A percentile compares a stretch with the other conserved stretches of the same genome.
Evolutionary conservation across 2,888 invertebrate genomes (phyloP).

Genomic region (Tortricodes alternella): DNA sequence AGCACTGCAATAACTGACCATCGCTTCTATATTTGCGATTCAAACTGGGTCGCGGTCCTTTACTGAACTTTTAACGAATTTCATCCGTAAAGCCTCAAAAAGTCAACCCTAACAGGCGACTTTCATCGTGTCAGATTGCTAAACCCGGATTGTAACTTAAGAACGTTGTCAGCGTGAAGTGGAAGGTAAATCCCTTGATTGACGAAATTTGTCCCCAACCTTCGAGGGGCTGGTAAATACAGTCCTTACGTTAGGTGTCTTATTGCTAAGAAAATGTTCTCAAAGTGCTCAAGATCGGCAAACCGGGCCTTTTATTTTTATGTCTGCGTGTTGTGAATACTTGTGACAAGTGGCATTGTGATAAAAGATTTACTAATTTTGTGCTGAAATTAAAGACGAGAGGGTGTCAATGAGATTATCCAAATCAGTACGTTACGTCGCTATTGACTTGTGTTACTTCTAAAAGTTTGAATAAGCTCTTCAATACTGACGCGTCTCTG

Average conservation of each 20-base stretch:
- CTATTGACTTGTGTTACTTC: too few relatives aligned
- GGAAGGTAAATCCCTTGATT: slow-evolving; percentile 76
- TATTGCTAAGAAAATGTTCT: slow-evolving; percentile 57
- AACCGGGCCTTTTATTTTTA: slow-evolving; percentile 9
- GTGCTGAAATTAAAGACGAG: too few relatives aligned
- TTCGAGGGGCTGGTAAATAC: slow-evolving; percentile 61
- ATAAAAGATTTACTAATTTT: too few relatives aligned
- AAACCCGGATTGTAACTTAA: slow-evolving; percentile 71
- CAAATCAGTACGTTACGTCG: too few relatives aligned
- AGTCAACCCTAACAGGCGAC: slow-evolving; percentile 48
- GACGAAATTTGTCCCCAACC: slow-evolving; percentile 65
- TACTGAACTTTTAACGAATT: slow-evolving; percentile 28
- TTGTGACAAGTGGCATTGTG: not conserved
- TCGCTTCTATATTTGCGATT: slow-evolving; percentile 17
- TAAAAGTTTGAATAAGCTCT: too few relatives aligned
- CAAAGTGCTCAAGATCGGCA: slow-evolving; percentile 30
- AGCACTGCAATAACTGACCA: slow-evolving; percentile 1
- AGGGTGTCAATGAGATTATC: too few relatives aligned
- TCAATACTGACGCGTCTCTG: too few relatives aligned
- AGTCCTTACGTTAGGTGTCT: slow-evolving; percentile 49
- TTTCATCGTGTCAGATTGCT: slow-evolving; percentile 68
- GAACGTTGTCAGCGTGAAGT: slow-evolving; percentile 73
- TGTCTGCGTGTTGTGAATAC: not conserved
- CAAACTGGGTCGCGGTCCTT: slow-evolving; percentile 5
- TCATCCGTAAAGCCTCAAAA: slow-evolving; percentile 20